Conservation (phyloP, 2,888 invertebrate genomes). For the Bembecia ichneumoniformis region DNA sequence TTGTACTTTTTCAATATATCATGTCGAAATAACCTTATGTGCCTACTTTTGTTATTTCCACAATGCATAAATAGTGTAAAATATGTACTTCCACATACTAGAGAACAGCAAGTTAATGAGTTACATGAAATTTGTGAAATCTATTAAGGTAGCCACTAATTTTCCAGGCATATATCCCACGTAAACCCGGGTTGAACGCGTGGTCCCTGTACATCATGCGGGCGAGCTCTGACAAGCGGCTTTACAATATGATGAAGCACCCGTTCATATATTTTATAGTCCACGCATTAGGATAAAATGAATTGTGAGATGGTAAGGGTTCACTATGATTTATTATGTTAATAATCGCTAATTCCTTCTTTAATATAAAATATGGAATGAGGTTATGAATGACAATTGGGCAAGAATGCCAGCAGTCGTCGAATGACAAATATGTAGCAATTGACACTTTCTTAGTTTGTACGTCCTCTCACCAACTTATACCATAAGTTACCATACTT, state of each 20-base stretch:
- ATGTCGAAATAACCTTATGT: too few species aligned
- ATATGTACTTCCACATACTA: too few species aligned
- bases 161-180: slow-evolving; percentile 24
- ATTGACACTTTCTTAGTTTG: too few species aligned
- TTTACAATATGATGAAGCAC: slow-evolving; percentile 64
- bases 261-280: slow-evolving; percentile 66
- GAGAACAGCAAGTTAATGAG: not conserved
- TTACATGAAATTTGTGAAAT: slow-evolving; percentile 26
- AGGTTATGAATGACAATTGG: not conserved
- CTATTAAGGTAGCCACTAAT: slow-evolving; percentile 50
- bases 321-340: not conserved
- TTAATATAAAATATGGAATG: not conserved
- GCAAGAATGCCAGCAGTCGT: not conserved
- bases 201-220: slow-evolving; percentile 60
- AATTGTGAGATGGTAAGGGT: not conserved
- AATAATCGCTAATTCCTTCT: not conserved
- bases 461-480: too few species aligned
- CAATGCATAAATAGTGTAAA: too few species aligned
- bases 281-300: slow-evolving; percentile 44
- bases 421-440: not conserved
- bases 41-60: too few species aligned
- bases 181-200: slow-evolving; percentile 28
- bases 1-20: too few species aligned
- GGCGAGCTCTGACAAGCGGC: slow-evolving; percentile 54
- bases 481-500: too few species aligned